Conservation (phyloP, 2,797 vertebrate species). For the Poecile montanus region DNA sequence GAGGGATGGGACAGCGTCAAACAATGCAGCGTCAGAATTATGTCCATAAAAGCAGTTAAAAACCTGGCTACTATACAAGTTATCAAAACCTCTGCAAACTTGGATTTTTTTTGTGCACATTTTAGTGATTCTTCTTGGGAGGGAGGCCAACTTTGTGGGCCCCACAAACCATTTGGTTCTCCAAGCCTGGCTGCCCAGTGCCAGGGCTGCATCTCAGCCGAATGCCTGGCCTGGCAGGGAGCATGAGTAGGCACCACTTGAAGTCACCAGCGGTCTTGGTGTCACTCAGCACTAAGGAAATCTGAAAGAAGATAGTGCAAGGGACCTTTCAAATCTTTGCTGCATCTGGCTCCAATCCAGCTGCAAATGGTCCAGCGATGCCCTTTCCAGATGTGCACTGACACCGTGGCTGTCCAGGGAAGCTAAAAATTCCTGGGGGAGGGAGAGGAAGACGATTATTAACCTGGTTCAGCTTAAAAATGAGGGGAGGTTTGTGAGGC, state of each 20-base stretch:
- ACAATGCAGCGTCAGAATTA: not conserved
- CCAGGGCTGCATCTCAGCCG: not conserved
- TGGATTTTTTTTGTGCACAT: not conserved
- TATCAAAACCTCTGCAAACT: not conserved
- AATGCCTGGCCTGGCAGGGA: not conserved
- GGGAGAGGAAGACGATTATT: not conserved
- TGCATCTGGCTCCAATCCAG: not conserved
- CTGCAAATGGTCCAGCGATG: not conserved
- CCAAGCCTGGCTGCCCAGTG: not conserved
- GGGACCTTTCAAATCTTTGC: not conserved
- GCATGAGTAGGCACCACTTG: fast-evolving
- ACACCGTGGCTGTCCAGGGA: not conserved
- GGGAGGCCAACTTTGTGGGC: not conserved
- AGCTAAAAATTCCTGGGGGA: not conserved
- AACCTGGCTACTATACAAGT: not conserved
- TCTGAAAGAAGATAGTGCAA: not conserved
- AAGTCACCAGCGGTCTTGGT: fast-evolving
- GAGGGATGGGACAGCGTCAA: not conserved
- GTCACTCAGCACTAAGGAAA: not conserved
- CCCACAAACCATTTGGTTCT: not conserved
- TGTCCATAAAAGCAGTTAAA: not conserved
- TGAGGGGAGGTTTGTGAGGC: not conserved
- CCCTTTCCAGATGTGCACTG: slow-evolving; percentile 29
- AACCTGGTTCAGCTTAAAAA: not conserved
- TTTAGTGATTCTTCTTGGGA: not conserved